Evolutionary conservation across 2,888 invertebrate genomes (phyloP), one percentile per base, ranked within the genome.

Genomic region (Tanaodytes sp.): DNA sequence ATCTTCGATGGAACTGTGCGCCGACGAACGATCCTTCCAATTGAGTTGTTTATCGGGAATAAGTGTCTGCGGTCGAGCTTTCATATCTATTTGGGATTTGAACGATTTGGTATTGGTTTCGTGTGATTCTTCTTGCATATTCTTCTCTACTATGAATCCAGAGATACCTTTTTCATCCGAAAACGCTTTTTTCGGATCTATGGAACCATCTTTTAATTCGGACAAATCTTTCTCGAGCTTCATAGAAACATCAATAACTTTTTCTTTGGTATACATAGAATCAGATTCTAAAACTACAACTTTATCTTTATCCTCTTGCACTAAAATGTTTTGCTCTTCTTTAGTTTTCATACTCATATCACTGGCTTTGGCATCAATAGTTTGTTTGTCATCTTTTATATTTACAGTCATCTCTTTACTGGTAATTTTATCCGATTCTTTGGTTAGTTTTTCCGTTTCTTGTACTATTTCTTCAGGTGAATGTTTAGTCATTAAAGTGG

Each of bases 361-460:
- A 1, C 75, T 75, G 1, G 80, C 80, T 12, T 73, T 71, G 0
- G 82, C 83, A 54, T 82, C 80, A 23, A 83, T 77, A 2, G 71
- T 74, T 57, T 79, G 76, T 15, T 77, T 75, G 1, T 79, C 80
- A 14, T 79, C 80, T 1, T 70, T 72, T 19, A 78, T 43, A 23
- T 75, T 79, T 59, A 83, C 73, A 14, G 77, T 76, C 62, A 78
- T 79, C 20, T 77, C 78, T 46, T 82, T 75, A 0, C 73, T 65
- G 11, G 73, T 74, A 0, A 66, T 76, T 9, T 68, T 71, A 4
- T 81, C 79, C 0, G 72, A 62, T 57, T 82, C 79, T 18, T 78
- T 73, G 2, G 55, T 64, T 20, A 79, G 76, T 2, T 66, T 71
- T 14, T 72, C 73, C 8, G 75, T 77, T 54, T 83, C 81, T 16